Base-by-base conservation (phyloP, 2,888 invertebrate genomes). In the Phalera bucephala region DNA sequence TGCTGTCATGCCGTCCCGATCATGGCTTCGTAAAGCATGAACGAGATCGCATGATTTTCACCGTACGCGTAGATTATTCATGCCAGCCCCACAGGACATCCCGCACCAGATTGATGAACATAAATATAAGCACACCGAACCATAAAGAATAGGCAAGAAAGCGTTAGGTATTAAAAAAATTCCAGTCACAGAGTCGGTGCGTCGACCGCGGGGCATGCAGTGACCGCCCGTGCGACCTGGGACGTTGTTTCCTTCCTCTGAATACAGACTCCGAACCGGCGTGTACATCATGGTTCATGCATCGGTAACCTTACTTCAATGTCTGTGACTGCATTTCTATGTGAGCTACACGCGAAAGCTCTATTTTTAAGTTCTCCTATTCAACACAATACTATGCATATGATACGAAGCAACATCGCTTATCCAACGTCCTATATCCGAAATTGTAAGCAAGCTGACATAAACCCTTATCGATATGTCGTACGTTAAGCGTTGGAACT, bases 41-140 rank as follows among this genome's bases (percentile, higher is more conserved):
- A 3, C 17, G 17, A 3, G 17, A 3, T 17, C 17, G 5, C n/a
- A n/a, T n/a, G n/a, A n/a, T n/a, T n/a, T 17, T 17, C 5, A 17
- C 5, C 17, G 17, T 3, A 17, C 17, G 5, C 17, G 17, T 5
- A 17, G 5, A 17, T 17, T 17, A 17, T 17, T 17, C 17, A 17
- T 37, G 36, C 39, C 36, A 37, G 31, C 50, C 44, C 27, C 40
- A 36, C 33, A 45, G 42, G 41, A 31, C 21, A 41, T 40, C 33
- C 33, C 48, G 37, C 37, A 38, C 36, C 38, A 37, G 42, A 42
- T 53, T 51, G 52, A 61, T 67, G 55, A 74, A 80, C 76, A 80
- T 72, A 69, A 72, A 80, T 72, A 66, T 55, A 84, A 86, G 86
- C 87, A 88, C 89, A 90, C 83, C 78, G 82, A 90, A 84, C 82